Percentiles rank a stretch among this genome's conserved stretches.
Evolutionary conservation across 2,113 vertebrate genomes (phyloP).

Genomic region (Athene noctua): DNA sequence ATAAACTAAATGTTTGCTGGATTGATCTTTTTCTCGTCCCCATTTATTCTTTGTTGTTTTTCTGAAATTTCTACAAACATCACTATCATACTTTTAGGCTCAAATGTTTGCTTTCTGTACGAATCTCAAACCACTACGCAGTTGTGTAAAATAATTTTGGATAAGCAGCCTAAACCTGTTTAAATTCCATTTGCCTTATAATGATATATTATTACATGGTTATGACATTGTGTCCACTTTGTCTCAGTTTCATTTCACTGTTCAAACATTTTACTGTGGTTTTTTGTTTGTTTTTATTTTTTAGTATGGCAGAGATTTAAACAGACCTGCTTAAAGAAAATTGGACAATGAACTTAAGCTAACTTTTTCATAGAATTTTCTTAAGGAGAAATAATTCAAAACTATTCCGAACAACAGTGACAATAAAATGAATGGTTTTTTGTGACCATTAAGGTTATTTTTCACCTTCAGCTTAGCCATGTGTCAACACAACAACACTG

Average conservation of each 20-base stretch:
- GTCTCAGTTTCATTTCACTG: constrained; percentile 29
- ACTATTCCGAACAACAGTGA: neutral
- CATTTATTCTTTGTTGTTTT: neutral
- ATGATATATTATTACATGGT: constrained; percentile 24
- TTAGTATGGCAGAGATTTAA: neutral
- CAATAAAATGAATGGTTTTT: constrained; percentile 10
- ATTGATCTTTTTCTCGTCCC: neutral
- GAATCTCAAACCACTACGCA: constrained; percentile 19
- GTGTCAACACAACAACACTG: neutral
- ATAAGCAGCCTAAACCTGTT: constrained; percentile 23
- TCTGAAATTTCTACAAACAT: neutral
- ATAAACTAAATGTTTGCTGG: neutral
- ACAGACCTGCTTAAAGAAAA: neutral
- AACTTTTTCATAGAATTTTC: constrained; percentile 3
- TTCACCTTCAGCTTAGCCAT: neutral
- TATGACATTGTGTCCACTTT: constrained; percentile 47
- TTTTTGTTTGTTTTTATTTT: neutral
- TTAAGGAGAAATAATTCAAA: constrained; percentile 31
- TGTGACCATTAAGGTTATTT: constrained; percentile 30
- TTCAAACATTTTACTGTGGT: neutral
- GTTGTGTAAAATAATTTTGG: constrained; percentile 40
- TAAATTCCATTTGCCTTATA: constrained; percentile 18
- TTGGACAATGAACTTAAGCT: neutral
- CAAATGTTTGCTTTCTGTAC: constrained; percentile 1
- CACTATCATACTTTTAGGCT: neutral